These are phyloP conservation scores for Brienomyrus brachyistius DNA, from an alignment of 2,113 vertebrate species.

Conservation along the genomic window DNA sequence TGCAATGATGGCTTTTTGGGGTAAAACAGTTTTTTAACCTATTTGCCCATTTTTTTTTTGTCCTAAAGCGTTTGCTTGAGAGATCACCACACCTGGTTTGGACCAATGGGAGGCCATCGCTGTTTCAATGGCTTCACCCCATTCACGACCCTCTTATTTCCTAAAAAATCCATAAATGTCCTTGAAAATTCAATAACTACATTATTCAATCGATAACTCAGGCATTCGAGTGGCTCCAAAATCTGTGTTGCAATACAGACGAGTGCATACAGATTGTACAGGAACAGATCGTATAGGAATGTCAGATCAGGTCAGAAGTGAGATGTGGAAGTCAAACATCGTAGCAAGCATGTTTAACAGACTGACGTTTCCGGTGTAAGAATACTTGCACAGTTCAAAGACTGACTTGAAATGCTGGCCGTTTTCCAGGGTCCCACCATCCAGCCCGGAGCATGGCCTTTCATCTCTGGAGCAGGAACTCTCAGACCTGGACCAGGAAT, in stretches of 20 bases:
- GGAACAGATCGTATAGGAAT: not conserved
- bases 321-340: not conserved
- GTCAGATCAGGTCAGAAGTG: not conserved
- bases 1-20: not conserved
- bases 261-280: not conserved
- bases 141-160: not conserved
- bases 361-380: not conserved
- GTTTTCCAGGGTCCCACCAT: constrained; percentile 50
- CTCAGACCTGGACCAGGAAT: constrained; percentile 75
- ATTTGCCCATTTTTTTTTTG: too few species aligned
- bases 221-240: not conserved
- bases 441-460: constrained; percentile 75
- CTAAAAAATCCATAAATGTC: not conserved
- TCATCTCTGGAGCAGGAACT: constrained; percentile 79
- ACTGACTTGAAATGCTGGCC: not conserved
- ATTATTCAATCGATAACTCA: not conserved
- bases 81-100: not conserved
- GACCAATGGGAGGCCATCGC: not conserved
- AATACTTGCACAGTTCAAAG: not conserved
- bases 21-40: not conserved
- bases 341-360: not conserved
- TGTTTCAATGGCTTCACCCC: not conserved
- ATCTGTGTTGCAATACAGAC: not conserved
- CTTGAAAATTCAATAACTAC: not conserved
- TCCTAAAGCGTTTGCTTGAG: not conserved